A percentile compares a stretch with the other conserved stretches of the same genome.
These are phyloP conservation scores for Temnothorax curvispinosus DNA, from an alignment of 1,140 invertebrate species.

Conservation along the genomic window DNA sequence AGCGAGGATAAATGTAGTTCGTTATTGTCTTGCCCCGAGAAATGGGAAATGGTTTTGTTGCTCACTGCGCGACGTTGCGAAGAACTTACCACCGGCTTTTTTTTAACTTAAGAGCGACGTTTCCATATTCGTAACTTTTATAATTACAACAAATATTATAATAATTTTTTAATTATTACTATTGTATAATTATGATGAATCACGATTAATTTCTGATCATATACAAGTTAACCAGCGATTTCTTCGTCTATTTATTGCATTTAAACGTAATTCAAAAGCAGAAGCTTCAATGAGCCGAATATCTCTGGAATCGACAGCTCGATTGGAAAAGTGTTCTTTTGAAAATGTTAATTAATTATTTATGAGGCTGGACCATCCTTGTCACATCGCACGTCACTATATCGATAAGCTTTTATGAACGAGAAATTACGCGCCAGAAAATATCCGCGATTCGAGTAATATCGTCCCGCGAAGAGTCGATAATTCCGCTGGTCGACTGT, in stretches of 20 bases:
- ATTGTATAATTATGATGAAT: not conserved
- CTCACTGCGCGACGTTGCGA: not conserved
- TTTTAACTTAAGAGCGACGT: not conserved
- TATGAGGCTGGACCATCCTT: not conserved
- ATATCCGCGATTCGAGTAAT: slow-evolving; percentile 23
- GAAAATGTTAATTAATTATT: slow-evolving; percentile 41
- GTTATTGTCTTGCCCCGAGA: slow-evolving; percentile 73
- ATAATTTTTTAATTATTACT: not conserved
- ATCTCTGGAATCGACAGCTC: not conserved
- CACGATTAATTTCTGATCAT: not conserved
- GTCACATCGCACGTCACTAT: not conserved
- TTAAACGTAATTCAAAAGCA: not conserved
- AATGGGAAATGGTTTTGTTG: slow-evolving; percentile 70
- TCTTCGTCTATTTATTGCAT: not conserved
- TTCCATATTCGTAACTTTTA: not conserved
- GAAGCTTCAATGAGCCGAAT: not conserved
- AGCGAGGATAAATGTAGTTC: slow-evolving; percentile 76
- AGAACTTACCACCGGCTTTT: slow-evolving; percentile 17
- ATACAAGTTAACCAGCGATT: not conserved
- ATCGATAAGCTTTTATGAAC: slow-evolving; percentile 16
- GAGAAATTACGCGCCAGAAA: slow-evolving; percentile 17
- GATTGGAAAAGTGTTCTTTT: not conserved
- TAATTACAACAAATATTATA: not conserved
- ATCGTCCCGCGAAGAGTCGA: slow-evolving; percentile 44
- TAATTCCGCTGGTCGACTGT: slow-evolving; percentile 46